Evolutionary conservation across 2,113 vertebrate genomes (phyloP).

Genomic region (Misgurnus mizolepis): DNA sequence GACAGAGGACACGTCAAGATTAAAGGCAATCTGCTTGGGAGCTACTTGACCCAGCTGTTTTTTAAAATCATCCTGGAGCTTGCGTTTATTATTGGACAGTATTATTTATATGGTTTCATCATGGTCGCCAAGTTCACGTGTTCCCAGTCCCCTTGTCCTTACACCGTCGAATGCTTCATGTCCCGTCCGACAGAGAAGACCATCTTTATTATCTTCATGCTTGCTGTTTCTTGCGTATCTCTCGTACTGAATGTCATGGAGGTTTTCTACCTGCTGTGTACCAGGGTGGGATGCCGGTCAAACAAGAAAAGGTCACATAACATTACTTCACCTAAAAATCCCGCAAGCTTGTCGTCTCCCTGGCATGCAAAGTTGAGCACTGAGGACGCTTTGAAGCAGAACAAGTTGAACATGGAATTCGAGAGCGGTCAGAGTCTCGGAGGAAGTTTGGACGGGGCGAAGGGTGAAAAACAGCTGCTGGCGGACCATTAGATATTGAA

Average conservation of each 20-base stretch:
- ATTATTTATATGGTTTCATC: conserved; percentile 80
- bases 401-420: conserved; percentile 67
- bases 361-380: conserved; percentile 15
- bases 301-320: conserved; percentile 23
- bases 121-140: conserved; percentile 80
- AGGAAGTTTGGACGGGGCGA: conserved; percentile 68
- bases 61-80: conserved; percentile 78
- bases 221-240: conserved; percentile 76
- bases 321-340: conserved; percentile 49
- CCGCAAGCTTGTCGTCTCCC: conserved; percentile 36
- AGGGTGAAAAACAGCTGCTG: conserved; percentile 68
- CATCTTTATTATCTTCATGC: conserved; percentile 85
- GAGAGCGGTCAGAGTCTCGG: conserved; percentile 64
- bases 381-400: conserved; percentile 62
- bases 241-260: conserved; percentile 74
- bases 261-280: conserved; percentile 75
- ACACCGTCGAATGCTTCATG: conserved; percentile 83
- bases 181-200: conserved; percentile 83
- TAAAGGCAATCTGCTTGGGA: conserved; percentile 74
- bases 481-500: conserved; percentile 44
- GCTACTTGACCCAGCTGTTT: conserved; percentile 75
- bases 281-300: conserved; percentile 54
- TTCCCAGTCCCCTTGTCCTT: conserved; percentile 74
- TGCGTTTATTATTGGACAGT: conserved; percentile 78
- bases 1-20: conserved; percentile 74